Base-by-base conservation (phyloP, 2,888 invertebrate species). In the Bruchidius siliquastri region DNA sequence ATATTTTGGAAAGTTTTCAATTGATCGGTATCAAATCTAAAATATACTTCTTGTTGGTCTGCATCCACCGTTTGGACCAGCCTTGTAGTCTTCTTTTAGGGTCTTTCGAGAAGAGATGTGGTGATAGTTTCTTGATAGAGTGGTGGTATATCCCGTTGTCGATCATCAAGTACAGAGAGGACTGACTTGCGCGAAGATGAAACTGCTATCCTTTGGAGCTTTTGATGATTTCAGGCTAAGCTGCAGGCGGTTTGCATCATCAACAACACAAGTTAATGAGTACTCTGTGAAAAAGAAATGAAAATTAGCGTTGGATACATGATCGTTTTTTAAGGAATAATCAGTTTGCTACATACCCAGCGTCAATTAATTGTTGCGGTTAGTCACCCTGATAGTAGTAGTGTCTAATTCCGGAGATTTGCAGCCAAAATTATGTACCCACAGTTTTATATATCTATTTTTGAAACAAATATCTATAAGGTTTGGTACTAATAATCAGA, bases 71-170 rank as follows among this genome's bases (percentile, higher is more conserved):
- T 72, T 82, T 81, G 13, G 84, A 85, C 83, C 86, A 87, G 73
- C 84, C 84, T 85, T 89, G 89, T 22, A 86, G 83, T 88, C 90
- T 90, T 89, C 90, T 90, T 81, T 90, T 86, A 49, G 91, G 91
- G 81, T 90, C 90, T 80, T 89, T 86, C 49, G 18, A 49, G 49
- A 49, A 49, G 49, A 49, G 49, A 8, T 49, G 49, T 49, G 18
- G 18, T 49, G 49, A 49, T 49, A 13, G 49, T 49, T 49, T 49
- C 6, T 8, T 13, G 49, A 1, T 49, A 8, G 49, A 49, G 18
- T 49, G 88, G 72, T 88, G 88, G 84, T 88, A 88, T 80, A 88
- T 88, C 88, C 87, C 88, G 82, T 87, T 85, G 85, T 86, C 85
- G 87, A 88, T 88, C 90, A 90, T 90, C 86, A 89, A 89, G 88